Conservation (phyloP, 2,797 vertebrate species). For the Cirrhinus molitorella region DNA sequence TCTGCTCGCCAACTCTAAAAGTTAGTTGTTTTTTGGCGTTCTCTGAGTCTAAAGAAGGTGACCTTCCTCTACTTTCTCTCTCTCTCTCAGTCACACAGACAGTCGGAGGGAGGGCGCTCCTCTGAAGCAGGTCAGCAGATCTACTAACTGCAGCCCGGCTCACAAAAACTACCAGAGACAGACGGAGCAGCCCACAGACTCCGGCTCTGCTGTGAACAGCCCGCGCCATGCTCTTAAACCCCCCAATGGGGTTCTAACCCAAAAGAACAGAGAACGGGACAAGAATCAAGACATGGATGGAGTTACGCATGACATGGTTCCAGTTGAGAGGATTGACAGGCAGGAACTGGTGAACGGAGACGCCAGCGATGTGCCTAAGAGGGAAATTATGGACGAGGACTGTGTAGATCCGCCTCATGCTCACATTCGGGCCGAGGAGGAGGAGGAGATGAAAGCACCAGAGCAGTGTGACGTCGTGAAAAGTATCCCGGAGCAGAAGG, state of each 20-base stretch:
- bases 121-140: slow-evolving; percentile 71
- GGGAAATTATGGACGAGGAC: slow-evolving; percentile 31
- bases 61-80: slow-evolving; percentile 28
- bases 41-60: slow-evolving; percentile 14
- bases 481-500: slow-evolving; percentile 74
- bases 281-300: background rate
- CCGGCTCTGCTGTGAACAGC: slow-evolving; percentile 8
- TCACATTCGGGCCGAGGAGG: slow-evolving; percentile 44
- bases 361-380: slow-evolving; percentile 40
- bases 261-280: slow-evolving; percentile 67
- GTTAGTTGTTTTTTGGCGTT: background rate
- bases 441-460: slow-evolving; percentile 37
- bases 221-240: slow-evolving; percentile 68
- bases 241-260: slow-evolving; percentile 75
- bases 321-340: background rate
- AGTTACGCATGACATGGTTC: background rate
- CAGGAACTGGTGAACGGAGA: slow-evolving; percentile 78
- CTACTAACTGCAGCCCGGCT: slow-evolving; percentile 72
- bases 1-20: background rate
- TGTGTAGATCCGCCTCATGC: slow-evolving; percentile 22
- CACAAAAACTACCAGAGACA: slow-evolving; percentile 62
- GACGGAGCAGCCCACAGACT: slow-evolving; percentile 55
- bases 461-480: slow-evolving; percentile 30
- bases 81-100: slow-evolving; percentile 71
- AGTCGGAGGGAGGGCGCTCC: slow-evolving; percentile 72